Base-by-base conservation (phyloP, 2,888 invertebrate genomes). In the Sarcophaga subvicina region DNA sequence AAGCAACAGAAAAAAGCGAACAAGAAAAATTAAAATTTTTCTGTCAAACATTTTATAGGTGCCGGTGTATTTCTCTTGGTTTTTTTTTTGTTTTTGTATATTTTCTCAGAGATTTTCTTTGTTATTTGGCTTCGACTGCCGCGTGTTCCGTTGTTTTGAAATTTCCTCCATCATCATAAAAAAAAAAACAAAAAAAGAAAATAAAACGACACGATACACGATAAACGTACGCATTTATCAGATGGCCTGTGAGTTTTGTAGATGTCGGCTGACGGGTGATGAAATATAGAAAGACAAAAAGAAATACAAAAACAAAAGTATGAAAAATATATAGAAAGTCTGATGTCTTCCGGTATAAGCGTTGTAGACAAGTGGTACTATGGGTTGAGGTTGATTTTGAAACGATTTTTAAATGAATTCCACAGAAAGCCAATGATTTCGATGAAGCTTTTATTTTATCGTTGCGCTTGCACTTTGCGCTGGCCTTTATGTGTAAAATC, bases 81-180 rank as follows among this genome's bases (percentile, higher is more conserved):
- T 22, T 17, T 69, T 20, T 83, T 83, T 25, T 72, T 70, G 59
- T 83, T 83, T 25, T 72, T 70, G 59, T 45, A 62, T 45, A 25
- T 83, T 76, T 80, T 54, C n/a, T 80, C 20, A 6, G 3, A 25
- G 1, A 62, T 69, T 66, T 17, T 59, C 14, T 27, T 67, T 67
- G 4, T 66, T 47, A 64, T 77, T 3, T 60, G 4, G 17, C 25
- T 47, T 6, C n/a, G 37, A 37, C 37, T 8, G 2, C 2, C 37
- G 37, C 60, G n/a, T 76, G 69, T 71, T 70, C 45, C 60, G 62
- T 78, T 83, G 62, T 73, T 83, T 78, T 72, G n/a, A 77, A 73
- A 81, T 81, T 81, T 81, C 75, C 81, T 78, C 70, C 71, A 66
- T 85, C 69, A 78, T 73, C 80, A 73, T 63, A 81, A 64, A 27